phyloP scores from a whole-genome alignment of 2,797 vertebrate genomes.

The Meda fulgida region DNA sequence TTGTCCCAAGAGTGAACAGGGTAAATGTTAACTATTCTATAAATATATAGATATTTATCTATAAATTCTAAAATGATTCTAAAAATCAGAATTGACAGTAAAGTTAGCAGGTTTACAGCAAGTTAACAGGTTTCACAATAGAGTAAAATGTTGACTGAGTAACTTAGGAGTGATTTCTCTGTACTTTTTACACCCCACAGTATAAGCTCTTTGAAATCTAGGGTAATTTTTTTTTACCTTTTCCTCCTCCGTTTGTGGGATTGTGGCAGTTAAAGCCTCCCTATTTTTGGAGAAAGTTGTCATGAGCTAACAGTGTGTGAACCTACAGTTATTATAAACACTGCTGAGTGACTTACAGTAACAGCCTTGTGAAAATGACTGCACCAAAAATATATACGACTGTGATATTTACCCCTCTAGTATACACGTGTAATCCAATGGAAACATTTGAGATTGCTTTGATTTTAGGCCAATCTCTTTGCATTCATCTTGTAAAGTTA shows the following conservation, averaged over 20 bases:
- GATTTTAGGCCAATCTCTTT: not conserved
- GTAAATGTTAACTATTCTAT: not conserved
- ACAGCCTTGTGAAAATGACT: slow-evolving; percentile 48
- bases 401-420: slow-evolving; percentile 28
- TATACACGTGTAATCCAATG: slow-evolving; percentile 30
- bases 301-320: slow-evolving; percentile 43
- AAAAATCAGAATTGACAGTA: slow-evolving; percentile 8
- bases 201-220: not conserved
- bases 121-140: not conserved
- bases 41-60: too few species aligned
- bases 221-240: not conserved
- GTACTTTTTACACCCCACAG: not conserved
- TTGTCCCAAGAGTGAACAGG: not conserved
- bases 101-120: not conserved
- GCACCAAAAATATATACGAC: slow-evolving; percentile 44
- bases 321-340: slow-evolving; percentile 47
- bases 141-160: not conserved
- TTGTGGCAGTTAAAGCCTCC: not conserved
- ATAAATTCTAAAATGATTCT: too few species aligned
- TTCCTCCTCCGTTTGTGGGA: not conserved
- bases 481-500: slow-evolving; percentile 3
- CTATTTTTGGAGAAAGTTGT: slow-evolving; percentile 44
- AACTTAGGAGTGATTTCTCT: not conserved
- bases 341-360: slow-evolving; percentile 52
- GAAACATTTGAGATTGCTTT: slow-evolving; percentile 1